Evolutionary conservation across 2,797 vertebrate genomes (phyloP), one percentile per base, ranked within the genome.

Genomic region (Sebastiscus tertius): DNA sequence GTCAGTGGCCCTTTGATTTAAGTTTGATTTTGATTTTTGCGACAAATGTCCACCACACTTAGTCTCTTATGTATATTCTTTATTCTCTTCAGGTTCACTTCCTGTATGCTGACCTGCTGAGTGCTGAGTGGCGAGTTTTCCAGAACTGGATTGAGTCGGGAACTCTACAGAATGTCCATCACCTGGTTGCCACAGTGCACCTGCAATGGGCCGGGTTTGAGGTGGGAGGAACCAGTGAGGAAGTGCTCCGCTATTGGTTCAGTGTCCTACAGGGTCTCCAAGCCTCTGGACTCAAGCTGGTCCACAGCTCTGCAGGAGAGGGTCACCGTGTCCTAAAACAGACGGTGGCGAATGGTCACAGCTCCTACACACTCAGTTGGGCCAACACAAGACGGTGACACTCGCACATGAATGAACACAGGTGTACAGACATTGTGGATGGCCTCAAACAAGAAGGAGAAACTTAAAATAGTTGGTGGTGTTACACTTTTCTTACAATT

Each of bases 181-280:
- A 96, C 89, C 89, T 96, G 83, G 91, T 96, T 75, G 84, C 93
- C 65, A 93, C 87, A 6, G 79, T 96, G 72, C 95, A 96, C 90
- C 91, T 96, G 77, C 95, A 96, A 24, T 96, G 95, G 96, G 93
- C 95, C 1, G 95, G 96, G 29, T 96, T 96, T 79, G 95, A 96
- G 83, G 95, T 96, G 72, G 92, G 91, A 11, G 95, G 95, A 31
- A 89, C 81, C 1, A 75, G 94, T 0, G 89, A 94, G 31, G 94
- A 95, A 34, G 95, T 96, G 78, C 90, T 96, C 36, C 93, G 93
- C 67, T 96, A 95, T 82, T 96, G 96, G 95, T 96, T 95, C 93
- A 96, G 95, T 61, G 65, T 96, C 72, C 87, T 96, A 55, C 91
- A 74, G 55, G 92, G 92, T 34, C 84, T 96, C 7, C 77, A 87